These are phyloP conservation scores for Heterodera schachtii DNA, from an alignment of 1,140 invertebrate species.

Conservation along the genomic window DNA sequence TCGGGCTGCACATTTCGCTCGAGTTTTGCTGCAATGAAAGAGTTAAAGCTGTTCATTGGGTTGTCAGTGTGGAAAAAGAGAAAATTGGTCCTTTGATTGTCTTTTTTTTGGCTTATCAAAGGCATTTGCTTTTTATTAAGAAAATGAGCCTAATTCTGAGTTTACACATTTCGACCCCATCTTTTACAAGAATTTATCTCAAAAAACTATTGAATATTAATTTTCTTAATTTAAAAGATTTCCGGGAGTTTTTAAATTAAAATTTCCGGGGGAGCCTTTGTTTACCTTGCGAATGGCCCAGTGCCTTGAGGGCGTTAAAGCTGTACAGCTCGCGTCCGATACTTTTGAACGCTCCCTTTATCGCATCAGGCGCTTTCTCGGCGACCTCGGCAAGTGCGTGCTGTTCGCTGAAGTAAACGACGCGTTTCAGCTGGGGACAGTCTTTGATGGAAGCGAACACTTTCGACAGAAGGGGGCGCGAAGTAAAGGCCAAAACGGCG, in stretches of 20 bases:
- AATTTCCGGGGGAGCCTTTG: too few species aligned
- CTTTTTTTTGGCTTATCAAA: too few species aligned
- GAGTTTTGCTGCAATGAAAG: not conserved
- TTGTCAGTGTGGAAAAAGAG: too few species aligned
- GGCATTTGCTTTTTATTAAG: too few species aligned
- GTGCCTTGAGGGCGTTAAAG: slow-evolving; percentile 73
- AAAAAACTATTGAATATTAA: too few species aligned
- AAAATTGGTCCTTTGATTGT: too few species aligned
- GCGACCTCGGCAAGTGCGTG: slow-evolving; percentile 40
- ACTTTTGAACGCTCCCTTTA: slow-evolving; percentile 73
- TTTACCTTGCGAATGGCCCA: slow-evolving; percentile 78
- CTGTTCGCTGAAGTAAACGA: slow-evolving; percentile 59
- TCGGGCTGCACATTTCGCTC: slow-evolving; percentile 66
- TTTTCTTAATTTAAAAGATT: too few species aligned
- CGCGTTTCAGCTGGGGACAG: slow-evolving; percentile 46
- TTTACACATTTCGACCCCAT: too few species aligned
- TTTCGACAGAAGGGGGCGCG: slow-evolving; percentile 56
- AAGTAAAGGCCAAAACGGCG: slow-evolving; percentile 71
- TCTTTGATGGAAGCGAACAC: slow-evolving; percentile 43
- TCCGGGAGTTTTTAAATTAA: too few species aligned
- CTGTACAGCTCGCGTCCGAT: slow-evolving; percentile 66
- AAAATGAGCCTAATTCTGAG: too few species aligned
- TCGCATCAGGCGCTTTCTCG: slow-evolving; percentile 62
- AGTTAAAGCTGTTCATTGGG: too few species aligned
- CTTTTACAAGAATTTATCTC: too few species aligned